Evolutionary conservation across 1,140 invertebrate genomes (phyloP).

Genomic region (Neodiprion virginianus): DNA sequence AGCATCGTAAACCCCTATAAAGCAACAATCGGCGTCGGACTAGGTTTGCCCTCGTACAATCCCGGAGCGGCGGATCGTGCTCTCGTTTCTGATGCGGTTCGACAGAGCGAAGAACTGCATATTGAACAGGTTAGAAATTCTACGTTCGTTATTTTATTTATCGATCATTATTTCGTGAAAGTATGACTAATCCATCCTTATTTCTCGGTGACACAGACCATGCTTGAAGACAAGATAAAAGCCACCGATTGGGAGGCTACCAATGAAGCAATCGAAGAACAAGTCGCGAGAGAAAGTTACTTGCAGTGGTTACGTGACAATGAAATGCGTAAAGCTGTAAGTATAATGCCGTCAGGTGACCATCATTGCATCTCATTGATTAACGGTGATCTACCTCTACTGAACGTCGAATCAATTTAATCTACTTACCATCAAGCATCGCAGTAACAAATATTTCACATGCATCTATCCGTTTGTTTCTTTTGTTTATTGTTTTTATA

Average conservation of each 20-base stretch:
- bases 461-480: not conserved
- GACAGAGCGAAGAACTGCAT: slow-evolving; percentile 84
- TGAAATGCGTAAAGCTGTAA: slow-evolving; percentile 67
- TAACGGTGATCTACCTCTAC: not conserved
- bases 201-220: slow-evolving; percentile 66
- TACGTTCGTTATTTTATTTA: slow-evolving; percentile 18
- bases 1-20: slow-evolving; percentile 90
- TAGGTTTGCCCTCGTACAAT: slow-evolving; percentile 85
- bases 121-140: slow-evolving; percentile 75
- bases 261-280: slow-evolving; percentile 90
- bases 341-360: slow-evolving; percentile 26
- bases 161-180: slow-evolving; percentile 2
- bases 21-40: slow-evolving; percentile 83
- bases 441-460: not conserved
- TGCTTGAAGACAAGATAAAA: slow-evolving; percentile 91
- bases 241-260: slow-evolving; percentile 95
- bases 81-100: slow-evolving; percentile 79
- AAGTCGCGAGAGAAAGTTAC: slow-evolving; percentile 89
- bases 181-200: not conserved
- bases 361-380: not conserved
- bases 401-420: not conserved
- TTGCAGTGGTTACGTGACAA: slow-evolving; percentile 84
- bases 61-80: slow-evolving; percentile 81
- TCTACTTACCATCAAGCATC: not conserved
- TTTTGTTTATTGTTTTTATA: not conserved